Evolutionary conservation across 2,113 vertebrate species (phyloP).

Genomic region (Aphyosemion australe): DNA sequence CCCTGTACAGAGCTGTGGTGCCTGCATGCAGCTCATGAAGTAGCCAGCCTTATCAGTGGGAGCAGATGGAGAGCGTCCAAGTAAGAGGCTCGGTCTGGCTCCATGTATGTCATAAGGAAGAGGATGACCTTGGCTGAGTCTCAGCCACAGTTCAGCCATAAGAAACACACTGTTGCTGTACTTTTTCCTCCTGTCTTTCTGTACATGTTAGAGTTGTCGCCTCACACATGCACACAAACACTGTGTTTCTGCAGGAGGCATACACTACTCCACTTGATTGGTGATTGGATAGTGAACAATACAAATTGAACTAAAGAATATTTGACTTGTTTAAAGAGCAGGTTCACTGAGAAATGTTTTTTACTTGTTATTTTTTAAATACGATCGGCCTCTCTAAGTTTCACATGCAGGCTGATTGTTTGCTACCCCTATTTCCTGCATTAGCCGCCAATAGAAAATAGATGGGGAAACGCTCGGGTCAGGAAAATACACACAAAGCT

Average conservation of each 20-base stretch:
- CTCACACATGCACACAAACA: conserved; percentile 11
- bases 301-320: not conserved
- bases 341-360: too few species aligned
- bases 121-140: conserved; percentile 70
- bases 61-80: conserved; percentile 74
- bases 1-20: conserved; percentile 28
- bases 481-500: too few species aligned
- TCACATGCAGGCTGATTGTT: too few species aligned
- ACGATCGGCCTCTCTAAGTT: too few species aligned
- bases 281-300: conserved; percentile 21
- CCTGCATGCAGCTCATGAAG: conserved; percentile 44
- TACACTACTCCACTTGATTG: conserved; percentile 37
- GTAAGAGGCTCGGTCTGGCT: conserved; percentile 70
- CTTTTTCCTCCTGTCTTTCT: conserved; percentile 21
- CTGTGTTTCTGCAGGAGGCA: conserved; percentile 56
- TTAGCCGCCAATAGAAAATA: too few species aligned
- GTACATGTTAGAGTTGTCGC: conserved; percentile 5
- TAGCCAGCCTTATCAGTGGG: conserved; percentile 61
- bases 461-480: too few species aligned
- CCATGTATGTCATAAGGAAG: conserved; percentile 73
- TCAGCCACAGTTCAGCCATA: conserved; percentile 43
- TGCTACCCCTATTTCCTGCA: too few species aligned
- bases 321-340: too few species aligned
- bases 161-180: conserved; percentile 39
- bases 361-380: too few species aligned